phyloP scores from a whole-genome alignment of 1,140 invertebrate genomes.

The Luehdorfia chinensis region DNA sequence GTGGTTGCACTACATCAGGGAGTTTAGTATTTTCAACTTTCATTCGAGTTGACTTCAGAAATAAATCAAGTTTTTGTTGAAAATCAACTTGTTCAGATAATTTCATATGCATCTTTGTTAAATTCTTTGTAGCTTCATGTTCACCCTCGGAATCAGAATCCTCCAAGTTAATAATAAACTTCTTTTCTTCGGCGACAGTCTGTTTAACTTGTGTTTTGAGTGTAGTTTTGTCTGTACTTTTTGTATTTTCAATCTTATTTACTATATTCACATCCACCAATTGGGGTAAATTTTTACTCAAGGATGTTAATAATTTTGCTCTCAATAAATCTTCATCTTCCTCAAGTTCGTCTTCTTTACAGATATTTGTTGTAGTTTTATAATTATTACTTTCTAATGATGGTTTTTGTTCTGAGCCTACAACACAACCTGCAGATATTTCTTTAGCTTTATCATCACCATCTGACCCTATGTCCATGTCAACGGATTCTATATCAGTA shows the following conservation, averaged over 20 bases:
- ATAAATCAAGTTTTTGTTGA: slow-evolving; percentile 64
- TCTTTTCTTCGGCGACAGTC: slow-evolving; percentile 45
- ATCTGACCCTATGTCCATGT: slow-evolving; percentile 73
- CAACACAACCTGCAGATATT: slow-evolving; percentile 23
- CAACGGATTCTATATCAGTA: slow-evolving; percentile 69
- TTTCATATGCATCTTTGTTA: slow-evolving; percentile 74
- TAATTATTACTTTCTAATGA: slow-evolving; percentile 15
- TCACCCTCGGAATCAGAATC: slow-evolving; percentile 73
- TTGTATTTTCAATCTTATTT: slow-evolving; percentile 22
- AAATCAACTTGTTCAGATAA: slow-evolving; percentile 65
- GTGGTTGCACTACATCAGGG: slow-evolving; percentile 43
- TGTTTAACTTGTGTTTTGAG: slow-evolving; percentile 20
- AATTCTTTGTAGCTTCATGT: slow-evolving; percentile 72
- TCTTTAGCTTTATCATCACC: slow-evolving; percentile 55
- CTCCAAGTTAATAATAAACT: slow-evolving; percentile 64
- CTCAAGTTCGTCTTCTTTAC: slow-evolving; percentile 56
- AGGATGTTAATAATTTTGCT: slow-evolving; percentile 66
- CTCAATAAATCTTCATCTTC: slow-evolving; percentile 72
- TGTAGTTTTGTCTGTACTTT: slow-evolving; percentile 19
- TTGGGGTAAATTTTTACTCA: slow-evolving; percentile 65
- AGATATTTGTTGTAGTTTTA: slow-evolving; percentile 12
- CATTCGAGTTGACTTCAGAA: slow-evolving; percentile 62
- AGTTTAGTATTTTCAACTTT: slow-evolving; percentile 55
- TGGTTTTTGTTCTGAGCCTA: slow-evolving; percentile 19
- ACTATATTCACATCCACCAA: slow-evolving; percentile 42